Conservation (phyloP, 2,797 vertebrate species). For the Micrastur ruficollis region DNA sequence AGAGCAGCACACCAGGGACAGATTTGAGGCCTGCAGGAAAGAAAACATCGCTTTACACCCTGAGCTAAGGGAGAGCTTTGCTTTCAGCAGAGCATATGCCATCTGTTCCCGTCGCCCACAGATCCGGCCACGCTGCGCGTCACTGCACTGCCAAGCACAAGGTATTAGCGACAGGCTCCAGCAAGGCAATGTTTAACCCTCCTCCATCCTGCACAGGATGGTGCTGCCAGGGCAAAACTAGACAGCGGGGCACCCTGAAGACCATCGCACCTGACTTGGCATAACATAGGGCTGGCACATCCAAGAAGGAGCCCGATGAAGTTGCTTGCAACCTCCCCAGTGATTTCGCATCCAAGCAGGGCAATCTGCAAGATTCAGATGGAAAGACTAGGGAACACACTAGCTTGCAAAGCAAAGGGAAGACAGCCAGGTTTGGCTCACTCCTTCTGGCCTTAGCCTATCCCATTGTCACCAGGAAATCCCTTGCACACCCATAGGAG, state of each 20-base stretch:
- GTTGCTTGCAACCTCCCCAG: not conserved
- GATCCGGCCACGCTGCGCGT: not conserved
- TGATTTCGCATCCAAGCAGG: not conserved
- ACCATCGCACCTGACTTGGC: not conserved
- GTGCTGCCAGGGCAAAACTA: not conserved
- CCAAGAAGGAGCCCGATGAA: rapidly evolving
- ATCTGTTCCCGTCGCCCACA: conserved; percentile 40
- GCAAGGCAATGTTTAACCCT: not conserved
- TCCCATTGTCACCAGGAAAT: not conserved
- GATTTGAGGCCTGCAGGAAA: not conserved
- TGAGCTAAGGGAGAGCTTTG: not conserved
- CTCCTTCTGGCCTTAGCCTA: not conserved
- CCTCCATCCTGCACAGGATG: not conserved
- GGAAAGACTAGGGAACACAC: not conserved
- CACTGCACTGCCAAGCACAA: not conserved
- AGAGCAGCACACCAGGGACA: not conserved
- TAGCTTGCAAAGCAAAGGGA: not conserved
- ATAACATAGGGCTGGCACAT: rapidly evolving
- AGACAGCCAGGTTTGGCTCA: not conserved
- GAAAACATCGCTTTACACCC: not conserved
- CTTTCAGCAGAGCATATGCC: conserved; percentile 17
- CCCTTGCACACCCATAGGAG: not conserved
- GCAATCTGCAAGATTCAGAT: not conserved
- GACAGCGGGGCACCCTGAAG: rapidly evolving
- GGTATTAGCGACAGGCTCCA: not conserved